Percentiles rank a stretch among this genome's conserved stretches.
Evolutionary conservation across 2,797 vertebrate genomes (phyloP).

Genomic region (Emys orbicularis): DNA sequence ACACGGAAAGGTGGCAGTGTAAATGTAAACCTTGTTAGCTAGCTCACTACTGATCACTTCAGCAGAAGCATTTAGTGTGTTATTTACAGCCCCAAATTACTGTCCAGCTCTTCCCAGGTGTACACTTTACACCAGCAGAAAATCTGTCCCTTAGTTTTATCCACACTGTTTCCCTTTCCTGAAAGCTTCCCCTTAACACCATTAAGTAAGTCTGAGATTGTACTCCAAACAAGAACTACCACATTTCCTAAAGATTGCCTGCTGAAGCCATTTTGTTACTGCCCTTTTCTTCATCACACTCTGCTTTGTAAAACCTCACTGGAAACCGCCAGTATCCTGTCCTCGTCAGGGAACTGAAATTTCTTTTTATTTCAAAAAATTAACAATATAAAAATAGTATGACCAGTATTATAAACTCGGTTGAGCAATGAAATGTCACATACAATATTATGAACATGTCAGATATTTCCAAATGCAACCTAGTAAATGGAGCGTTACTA

Average conservation of each 20-base stretch:
- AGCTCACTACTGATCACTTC: not conserved
- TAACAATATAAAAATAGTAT: not conserved
- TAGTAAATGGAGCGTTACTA: accelerated
- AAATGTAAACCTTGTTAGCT: not conserved
- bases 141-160: not conserved
- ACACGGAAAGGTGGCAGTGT: not conserved
- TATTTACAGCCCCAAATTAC: not conserved
- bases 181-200: not conserved
- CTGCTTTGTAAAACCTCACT: not conserved
- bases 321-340: not conserved
- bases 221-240: too few relatives aligned
- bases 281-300: not conserved
- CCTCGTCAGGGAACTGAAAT: accelerated
- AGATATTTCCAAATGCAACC: not conserved
- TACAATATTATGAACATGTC: not conserved
- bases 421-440: not conserved
- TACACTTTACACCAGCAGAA: not conserved
- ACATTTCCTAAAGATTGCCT: too few relatives aligned
- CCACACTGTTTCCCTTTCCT: not conserved
- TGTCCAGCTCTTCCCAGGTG: not conserved
- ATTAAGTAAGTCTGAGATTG: too few relatives aligned
- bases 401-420: not conserved
- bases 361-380: not conserved
- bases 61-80: not conserved
- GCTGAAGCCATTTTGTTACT: not conserved